phyloP scores from a whole-genome alignment of 2,888 invertebrate genomes.

The Melanchra persicariae region DNA sequence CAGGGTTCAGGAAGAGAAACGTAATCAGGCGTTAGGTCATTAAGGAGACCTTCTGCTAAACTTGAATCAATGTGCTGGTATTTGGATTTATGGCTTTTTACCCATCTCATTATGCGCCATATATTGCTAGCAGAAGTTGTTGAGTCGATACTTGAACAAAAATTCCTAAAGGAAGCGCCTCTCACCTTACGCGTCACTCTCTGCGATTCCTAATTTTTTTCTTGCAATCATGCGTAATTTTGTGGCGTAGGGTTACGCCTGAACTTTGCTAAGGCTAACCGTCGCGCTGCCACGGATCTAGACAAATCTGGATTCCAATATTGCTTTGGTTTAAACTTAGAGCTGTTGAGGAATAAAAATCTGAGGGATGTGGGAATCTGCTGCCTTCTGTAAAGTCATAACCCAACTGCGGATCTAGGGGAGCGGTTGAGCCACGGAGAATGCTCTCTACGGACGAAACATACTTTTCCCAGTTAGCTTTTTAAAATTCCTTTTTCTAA shows the following conservation, averaged over 20 bases:
- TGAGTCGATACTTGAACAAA: neutral
- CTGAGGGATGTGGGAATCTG: conserved; percentile 1
- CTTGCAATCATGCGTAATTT: neutral
- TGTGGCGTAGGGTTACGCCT: neutral
- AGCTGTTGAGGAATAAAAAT: conserved; percentile 5
- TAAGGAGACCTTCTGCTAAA: too few relatives aligned
- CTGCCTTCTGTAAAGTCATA: conserved; percentile 5
- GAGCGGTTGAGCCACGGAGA: neutral
- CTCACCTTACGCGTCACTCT: neutral
- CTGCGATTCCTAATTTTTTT: neutral
- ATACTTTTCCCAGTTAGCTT: neutral
- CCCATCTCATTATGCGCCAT: neutral
- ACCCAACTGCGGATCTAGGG: neutral
- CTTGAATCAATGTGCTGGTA: neutral
- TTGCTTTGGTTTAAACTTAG: neutral
- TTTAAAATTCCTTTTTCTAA: conserved; percentile 8
- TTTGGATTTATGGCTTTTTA: neutral
- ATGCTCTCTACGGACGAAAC: neutral
- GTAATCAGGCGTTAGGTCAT: too few relatives aligned
- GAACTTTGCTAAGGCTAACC: conserved; percentile 3
- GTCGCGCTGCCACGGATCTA: neutral
- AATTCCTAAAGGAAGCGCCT: neutral
- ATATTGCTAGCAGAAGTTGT: too few relatives aligned
- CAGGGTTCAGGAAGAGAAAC: too few relatives aligned
- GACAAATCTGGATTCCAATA: neutral